Evolutionary conservation across 37 sponge, comb jelly and placozoan species (phyloP), one percentile per base, ranked within the genome.

Genomic region (Spongilla lacustris): DNA sequence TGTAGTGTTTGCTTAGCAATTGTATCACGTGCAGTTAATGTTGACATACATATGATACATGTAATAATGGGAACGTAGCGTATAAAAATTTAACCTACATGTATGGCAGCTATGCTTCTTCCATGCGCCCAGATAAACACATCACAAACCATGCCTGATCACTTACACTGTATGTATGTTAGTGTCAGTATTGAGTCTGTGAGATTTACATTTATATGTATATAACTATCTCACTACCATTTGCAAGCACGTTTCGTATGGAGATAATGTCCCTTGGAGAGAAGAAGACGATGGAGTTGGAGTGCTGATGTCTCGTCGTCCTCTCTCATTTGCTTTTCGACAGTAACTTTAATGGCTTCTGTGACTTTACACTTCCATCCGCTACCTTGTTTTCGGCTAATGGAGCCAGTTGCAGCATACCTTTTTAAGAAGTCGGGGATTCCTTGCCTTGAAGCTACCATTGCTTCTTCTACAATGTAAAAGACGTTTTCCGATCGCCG

Each of bases 261-360:
- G 75, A 68, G 36, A 50, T 77, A 10, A 1, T 68, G 9, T 4
- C 85, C 85, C 14, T 38, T 76, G 69, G 29, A 23, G 28, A 23
- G 14, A 23, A 85, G 71, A 4, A 77, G 38, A 31, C 19, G 69
- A 25, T 30, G 71, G 13, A 85, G 78, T 23, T 85, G 85, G 10
- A 33, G 36, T 21, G 85, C 78, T 75, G 77, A 77, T 35, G 85
- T 77, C 35, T 77, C 78, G 74, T 85, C 85, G 67, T 85, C 85
- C 29, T 27, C 49, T 77, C 27, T 25, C 85, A 85, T 85, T 30
- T 85, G 38, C n/a, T 26, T 78, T 27, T 85, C 85, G 13, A 85
- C 78, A 4, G 76, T 69, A 29, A 29, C 26, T 29, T 31, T 25
- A 25, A 67, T 70, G 66, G 58, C 78, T 33, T 38, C 70, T 10